Evolutionary conservation across 2,888 invertebrate genomes (phyloP).

Genomic region (Mythimna loreyi): DNA sequence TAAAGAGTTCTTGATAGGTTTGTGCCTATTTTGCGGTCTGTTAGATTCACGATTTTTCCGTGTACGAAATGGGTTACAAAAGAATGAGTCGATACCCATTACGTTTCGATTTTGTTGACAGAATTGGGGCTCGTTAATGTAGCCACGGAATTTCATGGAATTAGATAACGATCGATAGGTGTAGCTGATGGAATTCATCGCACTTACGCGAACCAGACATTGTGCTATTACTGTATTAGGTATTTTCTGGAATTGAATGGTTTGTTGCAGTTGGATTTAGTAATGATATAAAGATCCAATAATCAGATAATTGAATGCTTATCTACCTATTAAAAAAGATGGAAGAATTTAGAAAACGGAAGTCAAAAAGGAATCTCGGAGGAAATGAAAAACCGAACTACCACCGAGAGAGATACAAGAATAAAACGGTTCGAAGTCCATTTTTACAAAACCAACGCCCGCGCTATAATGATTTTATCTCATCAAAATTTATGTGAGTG

Average conservation of each 20-base stretch:
- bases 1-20: slow-evolving; percentile 53
- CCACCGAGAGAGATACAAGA: slow-evolving; percentile 1
- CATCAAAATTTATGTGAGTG: slow-evolving; percentile 59
- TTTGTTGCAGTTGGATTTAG: background rate
- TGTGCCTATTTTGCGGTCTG: slow-evolving; percentile 60
- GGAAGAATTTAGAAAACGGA: background rate
- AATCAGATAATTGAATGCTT: background rate
- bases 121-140: slow-evolving; percentile 57
- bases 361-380: background rate
- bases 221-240: too few species aligned
- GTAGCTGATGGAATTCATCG: slow-evolving; percentile 63
- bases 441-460: slow-evolving; percentile 26
- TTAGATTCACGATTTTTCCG: slow-evolving; percentile 56
- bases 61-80: slow-evolving; percentile 60
- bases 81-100: slow-evolving; percentile 57
- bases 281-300: background rate
- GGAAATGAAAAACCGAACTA: slow-evolving; percentile 11
- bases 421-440: slow-evolving; percentile 25
- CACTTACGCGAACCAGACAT: slow-evolving; percentile 23
- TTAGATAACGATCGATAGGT: slow-evolving; percentile 67
- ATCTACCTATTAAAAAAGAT: background rate
- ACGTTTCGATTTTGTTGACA: slow-evolving; percentile 66
- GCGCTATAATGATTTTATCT: slow-evolving; percentile 16
- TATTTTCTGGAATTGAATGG: background rate
- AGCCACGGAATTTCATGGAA: slow-evolving; percentile 65